phyloP scores from a whole-genome alignment of 2,797 vertebrate species.

The Cynopterus sphinx region DNA sequence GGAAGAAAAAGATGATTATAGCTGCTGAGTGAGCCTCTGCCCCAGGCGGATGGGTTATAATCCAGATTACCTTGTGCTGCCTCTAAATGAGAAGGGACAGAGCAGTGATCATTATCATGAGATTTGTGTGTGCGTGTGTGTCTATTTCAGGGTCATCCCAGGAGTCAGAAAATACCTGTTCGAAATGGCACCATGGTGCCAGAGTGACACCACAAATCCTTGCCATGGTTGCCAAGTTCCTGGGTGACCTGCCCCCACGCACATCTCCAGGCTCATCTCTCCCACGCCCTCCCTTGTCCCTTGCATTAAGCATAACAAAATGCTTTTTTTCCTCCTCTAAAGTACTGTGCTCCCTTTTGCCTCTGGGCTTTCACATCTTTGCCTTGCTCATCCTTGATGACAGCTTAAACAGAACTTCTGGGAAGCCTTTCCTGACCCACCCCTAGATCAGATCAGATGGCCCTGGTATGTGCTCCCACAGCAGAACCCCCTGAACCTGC shows the following conservation, averaged over 20 bases:
- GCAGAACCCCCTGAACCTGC: neutral
- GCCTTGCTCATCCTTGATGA: neutral
- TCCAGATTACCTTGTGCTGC: slow-evolving; percentile 77
- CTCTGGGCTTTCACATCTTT: neutral
- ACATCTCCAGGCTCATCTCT: neutral
- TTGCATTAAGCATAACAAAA: neutral
- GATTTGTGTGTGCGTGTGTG: neutral
- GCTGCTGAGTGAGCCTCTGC: slow-evolving; percentile 80
- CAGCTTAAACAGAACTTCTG: neutral
- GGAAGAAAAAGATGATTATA: slow-evolving; percentile 85
- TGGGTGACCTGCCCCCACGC: neutral
- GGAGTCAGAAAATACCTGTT: neutral
- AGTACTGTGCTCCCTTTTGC: neutral
- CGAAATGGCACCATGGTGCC: neutral
- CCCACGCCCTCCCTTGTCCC: neutral
- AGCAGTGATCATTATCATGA: neutral
- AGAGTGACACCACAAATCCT: neutral
- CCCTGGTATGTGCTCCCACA: fast-evolving
- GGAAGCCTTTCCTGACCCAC: neutral
- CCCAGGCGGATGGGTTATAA: slow-evolving; percentile 80
- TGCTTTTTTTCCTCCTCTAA: neutral
- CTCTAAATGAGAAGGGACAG: slow-evolving; percentile 47
- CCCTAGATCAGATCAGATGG: neutral
- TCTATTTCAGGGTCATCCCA: neutral
- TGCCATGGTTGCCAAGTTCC: neutral